Evolutionary conservation across 2,797 vertebrate species (phyloP).

Genomic region (Florisuga fusca): DNA sequence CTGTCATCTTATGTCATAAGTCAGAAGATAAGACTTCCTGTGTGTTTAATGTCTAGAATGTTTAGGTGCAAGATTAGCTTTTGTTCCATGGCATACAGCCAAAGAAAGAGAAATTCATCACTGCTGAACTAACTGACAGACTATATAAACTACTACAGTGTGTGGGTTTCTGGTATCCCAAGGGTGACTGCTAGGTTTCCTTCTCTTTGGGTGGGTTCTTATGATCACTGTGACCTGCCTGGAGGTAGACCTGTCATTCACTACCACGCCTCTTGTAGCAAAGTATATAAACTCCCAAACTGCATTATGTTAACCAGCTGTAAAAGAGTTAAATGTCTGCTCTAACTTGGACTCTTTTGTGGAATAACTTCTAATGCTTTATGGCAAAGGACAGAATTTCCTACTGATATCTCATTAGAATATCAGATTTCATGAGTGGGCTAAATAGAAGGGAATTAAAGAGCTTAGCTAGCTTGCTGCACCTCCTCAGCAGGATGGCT

Average conservation of each 20-base stretch:
- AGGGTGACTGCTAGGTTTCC: not conserved
- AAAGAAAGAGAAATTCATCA: constrained; percentile 12
- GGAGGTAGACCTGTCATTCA: constrained; percentile 12
- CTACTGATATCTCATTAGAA: constrained; percentile 34
- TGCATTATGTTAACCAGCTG: not conserved
- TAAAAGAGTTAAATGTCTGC: not conserved
- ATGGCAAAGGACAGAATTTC: not conserved
- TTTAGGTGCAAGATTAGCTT: constrained; percentile 66
- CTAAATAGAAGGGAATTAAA: constrained; percentile 51
- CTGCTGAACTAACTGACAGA: constrained; percentile 8
- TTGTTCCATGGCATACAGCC: constrained; percentile 56
- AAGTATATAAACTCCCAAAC: not conserved
- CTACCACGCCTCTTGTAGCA: not conserved
- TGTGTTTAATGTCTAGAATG: constrained; percentile 55
- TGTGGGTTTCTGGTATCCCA: constrained; percentile 19
- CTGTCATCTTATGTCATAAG: constrained; percentile 54
- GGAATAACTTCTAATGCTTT: constrained; percentile 27
- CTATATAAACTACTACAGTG: not conserved
- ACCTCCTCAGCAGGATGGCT: not conserved
- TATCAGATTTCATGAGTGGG: constrained; percentile 15
- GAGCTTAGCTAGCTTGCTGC: constrained; percentile 23
- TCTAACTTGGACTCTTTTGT: not conserved
- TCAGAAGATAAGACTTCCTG: constrained; percentile 68
- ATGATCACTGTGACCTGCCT: constrained; percentile 37
- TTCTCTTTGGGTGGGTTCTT: not conserved